Evolutionary conservation across 30 jellyfish, hydroid and myxozoan species (phyloP).

Genomic region (Hydractinia symbiolongicarpus): DNA sequence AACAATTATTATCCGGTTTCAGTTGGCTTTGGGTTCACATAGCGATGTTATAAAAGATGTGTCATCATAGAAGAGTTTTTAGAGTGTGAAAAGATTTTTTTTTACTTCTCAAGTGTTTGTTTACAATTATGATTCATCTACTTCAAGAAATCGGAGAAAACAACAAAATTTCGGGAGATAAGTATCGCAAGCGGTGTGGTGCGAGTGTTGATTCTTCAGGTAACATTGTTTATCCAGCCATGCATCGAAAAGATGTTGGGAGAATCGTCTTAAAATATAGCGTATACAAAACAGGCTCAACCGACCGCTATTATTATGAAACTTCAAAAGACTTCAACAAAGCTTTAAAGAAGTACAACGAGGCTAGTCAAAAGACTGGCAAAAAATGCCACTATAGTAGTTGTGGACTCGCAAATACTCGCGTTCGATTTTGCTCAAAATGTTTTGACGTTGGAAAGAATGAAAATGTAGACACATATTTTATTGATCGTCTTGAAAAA

Average conservation of each 20-base stretch:
- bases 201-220: constrained; percentile 1
- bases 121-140: too few relatives aligned
- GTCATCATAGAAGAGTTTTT: too few relatives aligned
- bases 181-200: neutral
- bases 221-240: constrained; percentile 4
- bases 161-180: too few relatives aligned
- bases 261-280: neutral
- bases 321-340: neutral
- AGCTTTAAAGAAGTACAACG: neutral
- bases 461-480: constrained; percentile 1
- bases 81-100: too few relatives aligned
- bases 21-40: too few relatives aligned
- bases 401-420: constrained; percentile 4
- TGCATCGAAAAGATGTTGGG: constrained; percentile 6
- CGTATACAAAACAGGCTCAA: constrained; percentile 4
- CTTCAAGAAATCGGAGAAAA: too few relatives aligned
- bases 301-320: neutral
- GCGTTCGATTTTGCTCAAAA: neutral
- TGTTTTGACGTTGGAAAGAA: constrained; percentile 18
- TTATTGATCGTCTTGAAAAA: neutral
- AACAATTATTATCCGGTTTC: too few relatives aligned
- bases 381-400: neutral
- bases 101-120: too few relatives aligned
- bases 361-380: neutral
- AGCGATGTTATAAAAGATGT: too few relatives aligned